Percentiles rank a stretch among this genome's conserved stretches.
Conservation (phyloP, 2,888 invertebrate species). For the Scaptomyza tumidula region DNA sequence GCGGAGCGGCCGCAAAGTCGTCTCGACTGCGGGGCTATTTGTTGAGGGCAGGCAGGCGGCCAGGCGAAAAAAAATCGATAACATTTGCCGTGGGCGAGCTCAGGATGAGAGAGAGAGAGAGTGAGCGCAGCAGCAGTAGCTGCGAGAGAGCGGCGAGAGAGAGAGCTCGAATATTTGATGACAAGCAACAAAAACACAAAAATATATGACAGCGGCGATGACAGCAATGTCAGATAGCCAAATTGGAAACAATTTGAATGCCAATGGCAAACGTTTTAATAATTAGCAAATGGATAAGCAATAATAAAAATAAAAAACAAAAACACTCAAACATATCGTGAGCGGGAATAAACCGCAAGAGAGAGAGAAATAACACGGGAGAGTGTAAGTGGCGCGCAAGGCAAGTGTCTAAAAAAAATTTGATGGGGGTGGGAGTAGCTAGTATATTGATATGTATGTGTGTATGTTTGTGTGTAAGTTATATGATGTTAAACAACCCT, state of each 20-base stretch:
- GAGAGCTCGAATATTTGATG: constrained; percentile 1
- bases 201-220: constrained; percentile 5
- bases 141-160: constrained; percentile 29
- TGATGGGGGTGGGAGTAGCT: constrained; percentile 39
- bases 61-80: constrained; percentile 65
- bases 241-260: constrained; percentile 30
- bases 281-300: constrained; percentile 44
- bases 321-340: constrained; percentile 17
- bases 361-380: constrained; percentile 18
- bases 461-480: constrained; percentile 9
- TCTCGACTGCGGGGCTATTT: constrained; percentile 49
- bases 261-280: constrained; percentile 41
- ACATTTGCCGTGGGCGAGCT: constrained; percentile 48
- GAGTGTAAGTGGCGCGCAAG: constrained; percentile 44
- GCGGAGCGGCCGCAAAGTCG: constrained; percentile 32
- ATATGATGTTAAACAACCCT: constrained; percentile 57
- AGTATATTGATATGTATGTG: constrained; percentile 7
- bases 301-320: constrained; percentile 3
- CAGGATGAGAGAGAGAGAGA: constrained; percentile 27
- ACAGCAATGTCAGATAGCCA: constrained; percentile 23
- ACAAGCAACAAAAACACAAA: background rate
- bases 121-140: constrained; percentile 6
- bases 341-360: constrained; percentile 4
- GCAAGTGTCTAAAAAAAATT: constrained; percentile 39
- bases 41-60: constrained; percentile 43